Conservation (phyloP, 2,888 invertebrate species). For the Drosophila austrosaltans region DNA sequence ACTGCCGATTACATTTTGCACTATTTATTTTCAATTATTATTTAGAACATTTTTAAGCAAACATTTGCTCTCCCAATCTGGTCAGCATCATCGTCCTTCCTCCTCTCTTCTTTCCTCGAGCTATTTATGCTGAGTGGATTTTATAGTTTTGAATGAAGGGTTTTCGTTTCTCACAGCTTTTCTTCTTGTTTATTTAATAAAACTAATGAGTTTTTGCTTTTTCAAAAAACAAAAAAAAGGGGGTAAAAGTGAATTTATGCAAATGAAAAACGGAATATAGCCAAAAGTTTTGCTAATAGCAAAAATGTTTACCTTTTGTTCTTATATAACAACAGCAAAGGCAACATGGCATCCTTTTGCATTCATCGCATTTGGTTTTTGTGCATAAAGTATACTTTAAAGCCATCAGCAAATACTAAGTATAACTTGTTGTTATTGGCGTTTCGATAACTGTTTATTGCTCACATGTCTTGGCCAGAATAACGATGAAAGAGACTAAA, state of each 20-base stretch:
- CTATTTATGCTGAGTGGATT: slow-evolving; percentile 23
- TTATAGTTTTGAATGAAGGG: slow-evolving; percentile 19
- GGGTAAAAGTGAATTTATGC: background rate
- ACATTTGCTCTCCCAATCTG: background rate
- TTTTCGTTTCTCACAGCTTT: background rate
- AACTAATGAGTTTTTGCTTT: slow-evolving; percentile 32
- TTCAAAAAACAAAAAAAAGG: background rate
- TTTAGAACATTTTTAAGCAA: slow-evolving; percentile 26
- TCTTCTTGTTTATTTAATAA: slow-evolving; percentile 41
- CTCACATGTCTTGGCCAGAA: background rate
- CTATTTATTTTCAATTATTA: slow-evolving; percentile 57
- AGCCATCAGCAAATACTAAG: background rate
- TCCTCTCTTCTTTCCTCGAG: background rate
- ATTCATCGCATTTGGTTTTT: background rate
- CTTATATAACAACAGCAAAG: background rate
- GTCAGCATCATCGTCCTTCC: too few species aligned
- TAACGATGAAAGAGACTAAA: background rate
- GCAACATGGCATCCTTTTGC: background rate
- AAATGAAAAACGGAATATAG: background rate
- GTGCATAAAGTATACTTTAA: slow-evolving; percentile 4
- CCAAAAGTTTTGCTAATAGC: slow-evolving; percentile 7
- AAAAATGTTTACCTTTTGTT: slow-evolving; percentile 18
- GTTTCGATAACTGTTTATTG: slow-evolving; percentile 1
- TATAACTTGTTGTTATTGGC: slow-evolving; percentile 1
- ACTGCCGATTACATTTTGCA: slow-evolving; percentile 14